Percentiles rank a stretch among this genome's conserved stretches.
phyloP scores from a whole-genome alignment of 2,888 invertebrate species.

The Mellilla xanthometata region DNA sequence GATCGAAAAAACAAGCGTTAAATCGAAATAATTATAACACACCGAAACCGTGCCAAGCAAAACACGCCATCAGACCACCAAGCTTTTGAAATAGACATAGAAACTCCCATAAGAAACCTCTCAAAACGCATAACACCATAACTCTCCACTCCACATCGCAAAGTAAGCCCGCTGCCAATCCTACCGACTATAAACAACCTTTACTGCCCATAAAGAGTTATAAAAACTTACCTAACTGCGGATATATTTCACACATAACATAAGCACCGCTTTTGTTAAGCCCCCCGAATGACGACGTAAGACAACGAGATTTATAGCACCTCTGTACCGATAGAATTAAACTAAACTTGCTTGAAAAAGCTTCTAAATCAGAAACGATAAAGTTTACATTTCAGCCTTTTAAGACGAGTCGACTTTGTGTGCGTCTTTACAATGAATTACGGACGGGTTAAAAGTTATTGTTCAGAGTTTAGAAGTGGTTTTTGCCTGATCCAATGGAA shows the following conservation, averaged over 20 bases:
- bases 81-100: neutral
- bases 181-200: slow-evolving; percentile 5
- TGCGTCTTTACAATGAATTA: neutral
- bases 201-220: slow-evolving; percentile 11
- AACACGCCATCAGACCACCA: neutral
- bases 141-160: neutral
- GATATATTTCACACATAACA: slow-evolving; percentile 12
- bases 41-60: too few species aligned
- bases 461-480: neutral
- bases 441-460: neutral
- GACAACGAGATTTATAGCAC: slow-evolving; percentile 21
- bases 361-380: neutral
- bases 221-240: slow-evolving; percentile 14
- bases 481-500: slow-evolving; percentile 2
- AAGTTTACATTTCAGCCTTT: slow-evolving; percentile 5
- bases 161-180: neutral
- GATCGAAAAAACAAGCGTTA: too few species aligned
- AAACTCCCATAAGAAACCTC: neutral
- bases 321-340: slow-evolving; percentile 1
- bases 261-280: slow-evolving; percentile 11
- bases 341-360: neutral
- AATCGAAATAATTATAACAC: too few species aligned
- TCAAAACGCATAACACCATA: slow-evolving; percentile 1
- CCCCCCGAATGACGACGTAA: slow-evolving; percentile 21
- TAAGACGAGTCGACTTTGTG: neutral